phyloP scores from a whole-genome alignment of 2,113 vertebrate species.

The western clawed frog (Xenopus tropicalis) region DNA sequence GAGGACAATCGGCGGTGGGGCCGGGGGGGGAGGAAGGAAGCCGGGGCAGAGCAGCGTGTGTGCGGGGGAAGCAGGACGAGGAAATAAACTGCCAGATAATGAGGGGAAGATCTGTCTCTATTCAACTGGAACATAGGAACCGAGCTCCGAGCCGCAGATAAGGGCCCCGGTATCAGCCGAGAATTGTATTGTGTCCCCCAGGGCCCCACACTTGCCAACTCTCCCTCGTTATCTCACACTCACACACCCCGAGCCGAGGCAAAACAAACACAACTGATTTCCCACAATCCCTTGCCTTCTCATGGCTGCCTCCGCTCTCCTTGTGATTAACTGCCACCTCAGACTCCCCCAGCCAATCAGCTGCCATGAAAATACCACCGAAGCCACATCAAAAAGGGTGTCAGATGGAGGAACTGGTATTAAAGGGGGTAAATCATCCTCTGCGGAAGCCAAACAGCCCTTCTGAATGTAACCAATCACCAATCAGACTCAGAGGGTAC shows the following conservation, averaged over 20 bases:
- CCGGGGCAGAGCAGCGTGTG: constrained; percentile 33
- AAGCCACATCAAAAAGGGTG: no score
- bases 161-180: not conserved
- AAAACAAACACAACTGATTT: not conserved
- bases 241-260: not conserved
- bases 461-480: no score
- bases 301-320: no score
- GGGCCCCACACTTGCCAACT: not conserved
- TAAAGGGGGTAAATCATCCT: no score
- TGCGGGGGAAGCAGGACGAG: constrained; percentile 25
- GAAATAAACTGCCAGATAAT: constrained; percentile 23
- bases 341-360: no score
- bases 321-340: no score
- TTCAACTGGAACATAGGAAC: constrained; percentile 6
- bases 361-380: no score
- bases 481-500: no score
- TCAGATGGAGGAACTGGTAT: no score
- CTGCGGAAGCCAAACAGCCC: no score
- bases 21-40: constrained; percentile 35
- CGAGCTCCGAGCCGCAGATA: not conserved
- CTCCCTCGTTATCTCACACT: not conserved
- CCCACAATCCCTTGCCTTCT: not conserved
- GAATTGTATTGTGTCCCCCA: constrained; percentile 13
- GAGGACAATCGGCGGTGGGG: constrained; percentile 36
- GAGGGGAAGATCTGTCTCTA: constrained; percentile 26